Evolutionary conservation across 2,888 invertebrate species (phyloP).

Genomic region (Hemistola chrysoprasaria): DNA sequence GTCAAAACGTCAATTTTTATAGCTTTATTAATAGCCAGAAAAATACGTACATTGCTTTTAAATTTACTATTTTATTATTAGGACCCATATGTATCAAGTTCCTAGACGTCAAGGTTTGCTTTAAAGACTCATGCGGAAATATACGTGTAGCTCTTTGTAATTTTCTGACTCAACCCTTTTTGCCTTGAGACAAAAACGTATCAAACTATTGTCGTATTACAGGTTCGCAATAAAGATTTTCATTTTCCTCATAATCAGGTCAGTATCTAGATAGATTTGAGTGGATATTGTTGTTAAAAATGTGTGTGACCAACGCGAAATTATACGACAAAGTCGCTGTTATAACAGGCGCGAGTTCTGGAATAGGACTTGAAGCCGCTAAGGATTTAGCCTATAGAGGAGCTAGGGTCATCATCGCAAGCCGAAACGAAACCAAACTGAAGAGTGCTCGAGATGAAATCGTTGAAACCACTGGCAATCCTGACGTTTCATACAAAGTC

Average conservation of each 20-base stretch:
- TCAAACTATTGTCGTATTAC: conserved; percentile 9
- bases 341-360: conserved; percentile 68
- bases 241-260: conserved; percentile 29
- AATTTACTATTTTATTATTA: too few species aligned
- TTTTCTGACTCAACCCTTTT: conserved; percentile 28
- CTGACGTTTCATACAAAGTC: conserved; percentile 48
- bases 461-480: conserved; percentile 51
- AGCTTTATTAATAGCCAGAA: too few species aligned
- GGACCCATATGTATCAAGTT: too few species aligned
- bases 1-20: too few species aligned
- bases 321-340: conserved; percentile 63
- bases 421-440: conserved; percentile 71
- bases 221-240: conserved; percentile 19
- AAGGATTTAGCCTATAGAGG: conserved; percentile 69
- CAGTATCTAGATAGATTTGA: conserved; percentile 19
- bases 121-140: conserved; percentile 10
- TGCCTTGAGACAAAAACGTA: conserved; percentile 34
- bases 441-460: conserved; percentile 56
- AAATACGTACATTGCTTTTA: too few species aligned
- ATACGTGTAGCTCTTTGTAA: conserved; percentile 1
- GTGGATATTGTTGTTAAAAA: conserved; percentile 20
- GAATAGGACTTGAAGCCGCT: conserved; percentile 68
- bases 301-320: conserved; percentile 48
- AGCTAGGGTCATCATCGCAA: conserved; percentile 76
- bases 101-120: too few species aligned